phyloP scores from a whole-genome alignment of 2,797 vertebrate genomes.

The Pitangus sulphuratus region DNA sequence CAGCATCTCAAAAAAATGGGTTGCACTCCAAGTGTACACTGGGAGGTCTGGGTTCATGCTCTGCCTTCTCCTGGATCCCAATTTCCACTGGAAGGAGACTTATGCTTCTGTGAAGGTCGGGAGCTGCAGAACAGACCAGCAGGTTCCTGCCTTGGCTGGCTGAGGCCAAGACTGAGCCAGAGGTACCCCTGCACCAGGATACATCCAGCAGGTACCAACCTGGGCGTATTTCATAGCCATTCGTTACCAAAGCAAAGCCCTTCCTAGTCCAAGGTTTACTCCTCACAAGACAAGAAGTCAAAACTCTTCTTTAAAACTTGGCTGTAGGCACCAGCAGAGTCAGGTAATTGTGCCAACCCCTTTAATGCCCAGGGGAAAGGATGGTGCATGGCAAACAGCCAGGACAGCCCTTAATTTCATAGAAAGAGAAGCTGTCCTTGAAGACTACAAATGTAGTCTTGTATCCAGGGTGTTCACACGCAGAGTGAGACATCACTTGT shows the following conservation, averaged over 20 bases:
- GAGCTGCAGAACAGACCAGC: neutral
- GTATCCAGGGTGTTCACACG: neutral
- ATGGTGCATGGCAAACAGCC: neutral
- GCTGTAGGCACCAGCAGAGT: neutral
- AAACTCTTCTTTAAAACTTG: neutral
- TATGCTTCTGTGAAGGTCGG: neutral
- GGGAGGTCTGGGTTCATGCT: rapidly evolving
- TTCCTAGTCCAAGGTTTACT: neutral
- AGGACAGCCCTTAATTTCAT: neutral
- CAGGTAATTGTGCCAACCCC: neutral
- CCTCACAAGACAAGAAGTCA: neutral
- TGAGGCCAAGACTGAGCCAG: neutral
- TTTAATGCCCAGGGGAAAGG: neutral
- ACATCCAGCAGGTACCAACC: neutral
- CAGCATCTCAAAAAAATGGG: neutral
- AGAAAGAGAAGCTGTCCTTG: neutral
- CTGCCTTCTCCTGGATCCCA: neutral
- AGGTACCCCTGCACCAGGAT: neutral
- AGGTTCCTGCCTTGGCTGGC: neutral
- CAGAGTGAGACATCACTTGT: neutral
- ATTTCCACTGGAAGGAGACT: neutral
- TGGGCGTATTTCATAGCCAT: neutral
- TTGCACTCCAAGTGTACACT: neutral
- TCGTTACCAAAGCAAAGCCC: neutral
- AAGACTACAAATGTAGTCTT: neutral